Evolutionary conservation across 2,113 vertebrate genomes (phyloP).

Genomic region (Dendrocopos noguchii): DNA sequence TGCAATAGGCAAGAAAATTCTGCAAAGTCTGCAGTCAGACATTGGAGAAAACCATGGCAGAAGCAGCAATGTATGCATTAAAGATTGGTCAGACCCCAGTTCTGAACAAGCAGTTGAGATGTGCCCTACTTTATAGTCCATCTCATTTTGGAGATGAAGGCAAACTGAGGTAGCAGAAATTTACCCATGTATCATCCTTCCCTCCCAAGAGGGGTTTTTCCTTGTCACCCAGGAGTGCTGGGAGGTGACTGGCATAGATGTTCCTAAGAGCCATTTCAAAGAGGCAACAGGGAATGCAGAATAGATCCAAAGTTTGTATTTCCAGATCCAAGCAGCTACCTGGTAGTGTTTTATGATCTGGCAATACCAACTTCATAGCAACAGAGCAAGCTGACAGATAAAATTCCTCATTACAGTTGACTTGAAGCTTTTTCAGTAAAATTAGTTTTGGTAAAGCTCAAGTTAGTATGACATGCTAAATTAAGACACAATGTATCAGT

Average conservation of each 20-base stretch:
- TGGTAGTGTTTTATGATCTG: not conserved
- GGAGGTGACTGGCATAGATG: not conserved
- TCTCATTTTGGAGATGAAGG: not conserved
- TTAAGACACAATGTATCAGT: not conserved
- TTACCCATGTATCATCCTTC: not conserved
- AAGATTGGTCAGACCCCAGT: not conserved
- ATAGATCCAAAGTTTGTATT: not conserved
- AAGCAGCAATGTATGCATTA: not conserved
- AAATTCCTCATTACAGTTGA: not conserved
- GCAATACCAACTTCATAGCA: not conserved
- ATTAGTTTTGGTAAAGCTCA: not conserved
- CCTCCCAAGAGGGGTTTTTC: not conserved
- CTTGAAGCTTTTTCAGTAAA: not conserved
- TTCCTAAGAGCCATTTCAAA: not conserved
- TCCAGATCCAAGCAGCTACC: not conserved
- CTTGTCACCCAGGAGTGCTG: too few species aligned
- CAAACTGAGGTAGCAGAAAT: not conserved
- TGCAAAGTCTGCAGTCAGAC: not conserved
- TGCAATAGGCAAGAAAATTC: not conserved
- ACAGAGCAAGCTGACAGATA: not conserved
- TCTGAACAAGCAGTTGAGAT: not conserved
- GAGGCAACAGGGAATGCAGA: accelerated
- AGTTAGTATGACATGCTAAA: not conserved
- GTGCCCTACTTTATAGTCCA: not conserved
- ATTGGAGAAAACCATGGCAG: not conserved